A percentile compares a stretch with the other conserved stretches of the same genome.
Evolutionary conservation across 35 echinoderm and acorn worm species (phyloP).

Genomic region (Eucidaris tribuloides): DNA sequence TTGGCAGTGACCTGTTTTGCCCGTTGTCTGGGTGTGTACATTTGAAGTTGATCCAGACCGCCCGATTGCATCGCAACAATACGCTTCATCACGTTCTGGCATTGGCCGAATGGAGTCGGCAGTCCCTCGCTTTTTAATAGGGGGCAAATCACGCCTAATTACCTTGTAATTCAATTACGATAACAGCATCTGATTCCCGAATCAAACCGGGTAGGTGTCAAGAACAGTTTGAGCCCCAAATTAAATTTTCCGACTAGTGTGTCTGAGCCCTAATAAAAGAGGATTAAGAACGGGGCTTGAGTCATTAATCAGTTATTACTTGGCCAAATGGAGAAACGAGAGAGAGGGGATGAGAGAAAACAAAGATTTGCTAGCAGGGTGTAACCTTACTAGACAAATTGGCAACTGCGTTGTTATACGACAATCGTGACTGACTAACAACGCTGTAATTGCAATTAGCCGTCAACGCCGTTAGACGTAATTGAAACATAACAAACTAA

Average conservation of each 20-base stretch:
- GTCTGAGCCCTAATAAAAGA: constrained; percentile 1
- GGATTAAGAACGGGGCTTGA: not conserved
- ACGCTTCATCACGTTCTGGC: too few species aligned
- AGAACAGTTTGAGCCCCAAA: not conserved
- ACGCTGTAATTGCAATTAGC: constrained; percentile 21
- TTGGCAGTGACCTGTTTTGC: too few species aligned
- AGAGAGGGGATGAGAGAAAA: not conserved
- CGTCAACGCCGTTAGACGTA: constrained; percentile 21
- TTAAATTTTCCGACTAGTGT: not conserved
- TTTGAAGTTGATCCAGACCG: too few species aligned
- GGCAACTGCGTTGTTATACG: constrained; percentile 21
- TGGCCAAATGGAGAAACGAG: not conserved
- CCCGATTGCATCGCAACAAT: too few species aligned
- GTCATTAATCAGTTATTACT: too few species aligned
- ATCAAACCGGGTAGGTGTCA: constrained; percentile 18
- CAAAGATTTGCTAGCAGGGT: not conserved
- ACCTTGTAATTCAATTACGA: constrained; percentile 23
- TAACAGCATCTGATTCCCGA: constrained; percentile 4
- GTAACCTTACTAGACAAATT: constrained; percentile 14
- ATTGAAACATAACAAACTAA: constrained; percentile 3
- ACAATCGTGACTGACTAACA: constrained; percentile 22
- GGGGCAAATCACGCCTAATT: constrained; percentile 27
- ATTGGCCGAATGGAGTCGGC: too few species aligned
- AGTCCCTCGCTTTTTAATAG: constrained; percentile 6
- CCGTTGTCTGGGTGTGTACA: too few species aligned